A percentile compares a stretch with the other conserved stretches of the same genome.
Conservation (phyloP, 2,888 invertebrate species). For the Seira ritae region DNA sequence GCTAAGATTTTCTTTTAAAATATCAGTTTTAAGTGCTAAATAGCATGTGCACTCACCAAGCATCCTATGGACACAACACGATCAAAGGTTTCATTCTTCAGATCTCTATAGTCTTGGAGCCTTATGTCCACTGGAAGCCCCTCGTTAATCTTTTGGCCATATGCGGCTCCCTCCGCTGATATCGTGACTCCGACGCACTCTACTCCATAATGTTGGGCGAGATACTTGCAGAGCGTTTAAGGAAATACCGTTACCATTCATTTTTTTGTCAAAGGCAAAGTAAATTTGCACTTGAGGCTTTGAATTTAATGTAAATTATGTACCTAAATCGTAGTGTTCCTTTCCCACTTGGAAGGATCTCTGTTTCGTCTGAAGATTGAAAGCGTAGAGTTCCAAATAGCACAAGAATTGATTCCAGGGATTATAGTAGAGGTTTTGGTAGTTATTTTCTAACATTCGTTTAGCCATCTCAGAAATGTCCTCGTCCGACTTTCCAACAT, state of each 20-base stretch:
- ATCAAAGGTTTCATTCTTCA: constrained; percentile 62
- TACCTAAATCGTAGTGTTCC: neutral
- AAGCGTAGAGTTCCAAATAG: constrained; percentile 37
- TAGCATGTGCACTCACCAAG: too few species aligned
- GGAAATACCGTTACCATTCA: constrained; percentile 13
- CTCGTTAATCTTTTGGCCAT: constrained; percentile 22
- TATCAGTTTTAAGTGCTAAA: too few species aligned
- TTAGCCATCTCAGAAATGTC: neutral
- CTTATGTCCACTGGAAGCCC: constrained; percentile 58
- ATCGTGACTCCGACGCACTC: neutral
- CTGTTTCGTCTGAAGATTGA: constrained; percentile 38
- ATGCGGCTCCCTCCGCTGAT: neutral
- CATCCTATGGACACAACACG: constrained; percentile 60
- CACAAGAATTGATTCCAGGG: constrained; percentile 34
- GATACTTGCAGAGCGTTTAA: constrained; percentile 5
- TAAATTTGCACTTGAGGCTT: neutral
- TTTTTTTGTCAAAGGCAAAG: constrained; percentile 2
- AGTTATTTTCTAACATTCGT: neutral
- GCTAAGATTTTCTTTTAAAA: too few species aligned
- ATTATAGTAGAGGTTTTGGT: neutral
- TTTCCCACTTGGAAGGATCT: constrained; percentile 36
- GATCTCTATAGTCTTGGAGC: constrained; percentile 59
- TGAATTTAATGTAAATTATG: constrained; percentile 4
- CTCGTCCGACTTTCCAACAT: neutral
- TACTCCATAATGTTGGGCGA: neutral